A percentile compares a stretch with the other conserved stretches of the same genome.
Evolutionary conservation across 2,888 invertebrate species (phyloP).

Genomic region (Galeruca laticollis): DNA sequence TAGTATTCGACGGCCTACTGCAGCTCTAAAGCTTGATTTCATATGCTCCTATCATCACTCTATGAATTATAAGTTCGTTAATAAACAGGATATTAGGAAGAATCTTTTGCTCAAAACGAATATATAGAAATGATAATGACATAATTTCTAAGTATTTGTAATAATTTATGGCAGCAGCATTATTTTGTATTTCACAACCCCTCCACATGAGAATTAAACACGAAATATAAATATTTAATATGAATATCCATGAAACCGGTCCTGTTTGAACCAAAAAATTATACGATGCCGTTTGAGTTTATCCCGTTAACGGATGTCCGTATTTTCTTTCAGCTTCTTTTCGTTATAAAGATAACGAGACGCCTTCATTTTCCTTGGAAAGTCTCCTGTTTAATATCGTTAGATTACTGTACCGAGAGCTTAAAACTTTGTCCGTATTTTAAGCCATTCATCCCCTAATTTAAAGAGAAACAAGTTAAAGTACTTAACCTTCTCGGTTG

Average conservation of each 20-base stretch:
- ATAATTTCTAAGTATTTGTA: too few relatives aligned
- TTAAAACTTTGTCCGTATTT: constrained; percentile 51
- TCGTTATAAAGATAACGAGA: constrained; percentile 62
- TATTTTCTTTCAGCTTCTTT: constrained; percentile 51
- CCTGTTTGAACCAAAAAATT: constrained; percentile 48
- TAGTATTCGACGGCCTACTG: too few relatives aligned
- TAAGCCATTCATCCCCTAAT: constrained; percentile 16
- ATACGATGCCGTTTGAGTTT: constrained; percentile 56
- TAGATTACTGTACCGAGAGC: constrained; percentile 54
- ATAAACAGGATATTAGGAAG: too few relatives aligned
- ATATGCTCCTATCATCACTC: too few relatives aligned
- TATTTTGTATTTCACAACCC: too few relatives aligned
- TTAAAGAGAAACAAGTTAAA: background rate
- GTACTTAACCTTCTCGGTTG: background rate
- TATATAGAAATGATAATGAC: too few relatives aligned
- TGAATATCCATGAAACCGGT: background rate
- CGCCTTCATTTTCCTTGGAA: constrained; percentile 57
- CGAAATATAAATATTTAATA: too few relatives aligned
- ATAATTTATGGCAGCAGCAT: too few relatives aligned
- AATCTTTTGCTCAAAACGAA: too few relatives aligned
- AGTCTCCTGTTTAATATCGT: constrained; percentile 57
- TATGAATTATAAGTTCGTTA: too few relatives aligned
- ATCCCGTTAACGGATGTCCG: constrained; percentile 52
- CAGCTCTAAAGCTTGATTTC: too few relatives aligned
- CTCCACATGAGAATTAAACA: too few relatives aligned